Base-by-base conservation (phyloP, 1,140 invertebrate species). In the Hetaerina americana region DNA sequence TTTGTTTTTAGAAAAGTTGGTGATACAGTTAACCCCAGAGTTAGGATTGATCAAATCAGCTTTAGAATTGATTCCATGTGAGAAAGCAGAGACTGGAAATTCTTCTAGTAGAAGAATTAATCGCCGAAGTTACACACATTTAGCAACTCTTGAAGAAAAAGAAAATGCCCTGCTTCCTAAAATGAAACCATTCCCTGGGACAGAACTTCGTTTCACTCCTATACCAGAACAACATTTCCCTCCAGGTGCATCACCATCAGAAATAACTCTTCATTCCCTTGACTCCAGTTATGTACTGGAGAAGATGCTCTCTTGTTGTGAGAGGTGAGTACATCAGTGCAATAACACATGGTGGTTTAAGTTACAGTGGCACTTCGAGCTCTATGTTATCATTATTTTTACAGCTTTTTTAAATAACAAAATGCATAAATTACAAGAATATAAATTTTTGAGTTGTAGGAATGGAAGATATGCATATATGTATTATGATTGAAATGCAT, bases 191-290 rank as follows among this genome's bases (percentile, higher is more conserved):
- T 85, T 86, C 25, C 85, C 89, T 75, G 93, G 92, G 3, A 93
- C 91, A 66, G 88, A 89, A 72, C 85, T 98, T 27, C 83, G 90
- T 73, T 93, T 96, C 76, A 90, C 89, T 27, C 76, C 83, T 74
- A 86, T 97, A 77, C 92, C 94, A 0, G 82, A 86, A n/a, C 84
- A 88, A 77, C 85, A 85, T 76, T 93, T 90, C 79, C 94, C 93
- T 1, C 85, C 87, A n/a, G 87, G 89, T 26, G 85, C 91, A 0
- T 87, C 86, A 27, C 91, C 95, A 26, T 81, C 87, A 66, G 91
- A 97, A 81, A 90, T 97, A 22, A 95, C 95, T 0, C 86, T 87
- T 75, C 89, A 95, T 81, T 91, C 87, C 73, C 83, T 98, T 72
- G 96, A 98, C 79, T 89, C 89, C 22, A 90, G 90, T 70, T 94